Evolutionary conservation across 2,888 invertebrate genomes (phyloP).

Genomic region (Drosophila anomelani): DNA sequence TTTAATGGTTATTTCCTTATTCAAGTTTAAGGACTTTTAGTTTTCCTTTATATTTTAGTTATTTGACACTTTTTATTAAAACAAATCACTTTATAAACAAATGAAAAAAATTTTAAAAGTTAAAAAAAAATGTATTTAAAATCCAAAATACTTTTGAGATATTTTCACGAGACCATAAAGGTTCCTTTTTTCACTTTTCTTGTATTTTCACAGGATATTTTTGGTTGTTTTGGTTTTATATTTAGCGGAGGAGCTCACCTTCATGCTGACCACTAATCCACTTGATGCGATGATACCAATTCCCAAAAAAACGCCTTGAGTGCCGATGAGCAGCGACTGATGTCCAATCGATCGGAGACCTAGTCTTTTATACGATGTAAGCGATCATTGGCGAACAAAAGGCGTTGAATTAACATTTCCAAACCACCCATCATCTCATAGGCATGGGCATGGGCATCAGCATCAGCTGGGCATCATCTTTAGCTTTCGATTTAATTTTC

Average conservation of each 20-base stretch:
- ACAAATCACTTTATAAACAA: constrained; percentile 1
- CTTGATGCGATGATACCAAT: constrained; percentile 44
- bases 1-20: background rate
- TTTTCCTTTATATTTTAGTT: background rate
- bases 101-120: background rate
- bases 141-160: background rate
- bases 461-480: constrained; percentile 9
- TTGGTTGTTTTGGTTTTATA: background rate
- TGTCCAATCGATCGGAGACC: constrained; percentile 44
- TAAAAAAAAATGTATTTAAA: background rate
- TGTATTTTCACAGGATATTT: background rate
- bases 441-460: background rate
- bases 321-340: constrained; percentile 66
- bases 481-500: constrained; percentile 46
- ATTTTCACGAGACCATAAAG: background rate
- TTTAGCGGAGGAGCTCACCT: constrained; percentile 58
- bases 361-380: constrained; percentile 71
- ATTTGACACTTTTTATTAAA: background rate
- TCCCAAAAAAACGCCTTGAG: constrained; percentile 45
- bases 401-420: constrained; percentile 72
- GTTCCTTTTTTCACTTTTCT: constrained; percentile 1
- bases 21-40: background rate
- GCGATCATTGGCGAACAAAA: constrained; percentile 57
- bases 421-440: constrained; percentile 27
- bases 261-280: constrained; percentile 68